These are phyloP conservation scores for Leptura quadrifasciata DNA, from an alignment of 2,888 invertebrate species.

Conservation along the genomic window DNA sequence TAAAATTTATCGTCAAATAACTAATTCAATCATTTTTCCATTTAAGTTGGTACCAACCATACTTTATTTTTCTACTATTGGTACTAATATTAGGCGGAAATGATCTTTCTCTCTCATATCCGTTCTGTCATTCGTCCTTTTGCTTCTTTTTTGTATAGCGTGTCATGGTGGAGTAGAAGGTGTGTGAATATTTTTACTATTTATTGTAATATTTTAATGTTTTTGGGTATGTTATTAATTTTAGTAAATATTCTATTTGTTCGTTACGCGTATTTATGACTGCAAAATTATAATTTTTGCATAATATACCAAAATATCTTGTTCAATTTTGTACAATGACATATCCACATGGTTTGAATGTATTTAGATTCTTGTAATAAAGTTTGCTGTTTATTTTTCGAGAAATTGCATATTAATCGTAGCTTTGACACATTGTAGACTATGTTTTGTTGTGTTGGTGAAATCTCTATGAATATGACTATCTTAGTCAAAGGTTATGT, in stretches of 20 bases:
- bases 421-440: neutral
- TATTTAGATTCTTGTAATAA: neutral
- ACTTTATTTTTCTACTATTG: too few relatives aligned
- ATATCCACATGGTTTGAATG: slow-evolving; percentile 18
- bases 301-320: neutral
- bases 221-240: neutral
- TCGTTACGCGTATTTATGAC: neutral
- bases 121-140: slow-evolving; percentile 7
- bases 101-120: slow-evolving; percentile 12
- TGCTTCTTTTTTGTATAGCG: slow-evolving; percentile 61
- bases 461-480: slow-evolving; percentile 71
- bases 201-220: slow-evolving; percentile 6
- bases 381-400: slow-evolving; percentile 8
- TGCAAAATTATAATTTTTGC: neutral
- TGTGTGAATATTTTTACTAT: slow-evolving; percentile 59
- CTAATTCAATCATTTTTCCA: too few relatives aligned
- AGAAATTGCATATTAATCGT: slow-evolving; percentile 13
- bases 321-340: neutral
- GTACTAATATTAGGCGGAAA: neutral
- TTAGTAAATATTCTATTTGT: neutral
- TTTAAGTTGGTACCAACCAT: slow-evolving; percentile 19
- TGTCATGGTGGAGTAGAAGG: slow-evolving; percentile 71
- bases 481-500: slow-evolving; percentile 57
- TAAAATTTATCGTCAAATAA: too few relatives aligned
- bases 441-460: slow-evolving; percentile 48